These are phyloP conservation scores for Diplogasteroides magnus DNA, from an alignment of 1,140 invertebrate species.

Conservation along the genomic window DNA sequence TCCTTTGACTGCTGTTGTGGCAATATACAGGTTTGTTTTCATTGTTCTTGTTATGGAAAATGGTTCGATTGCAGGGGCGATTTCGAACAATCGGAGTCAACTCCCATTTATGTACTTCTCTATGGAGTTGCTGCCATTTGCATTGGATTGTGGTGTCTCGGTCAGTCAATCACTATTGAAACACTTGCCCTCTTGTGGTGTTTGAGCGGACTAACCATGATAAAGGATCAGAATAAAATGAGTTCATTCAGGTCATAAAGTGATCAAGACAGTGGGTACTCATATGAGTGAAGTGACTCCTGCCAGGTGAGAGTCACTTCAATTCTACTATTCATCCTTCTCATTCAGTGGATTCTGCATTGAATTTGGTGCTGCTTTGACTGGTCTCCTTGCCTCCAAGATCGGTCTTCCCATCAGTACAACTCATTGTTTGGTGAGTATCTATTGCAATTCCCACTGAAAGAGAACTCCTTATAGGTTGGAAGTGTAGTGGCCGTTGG, in stretches of 20 bases:
- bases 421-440: too few relatives aligned
- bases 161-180: constrained; percentile 79
- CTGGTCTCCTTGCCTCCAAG: constrained; percentile 88
- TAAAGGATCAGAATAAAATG: too few relatives aligned
- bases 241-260: constrained; percentile 93
- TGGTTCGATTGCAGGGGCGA: too few relatives aligned
- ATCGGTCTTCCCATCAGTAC: constrained; percentile 86
- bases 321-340: neutral
- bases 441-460: too few relatives aligned
- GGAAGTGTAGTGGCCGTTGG: too few relatives aligned
- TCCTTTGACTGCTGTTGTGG: constrained; percentile 78
- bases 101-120: constrained; percentile 63
- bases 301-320: constrained; percentile 58
- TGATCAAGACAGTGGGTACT: too few relatives aligned
- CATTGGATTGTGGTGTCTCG: constrained; percentile 93
- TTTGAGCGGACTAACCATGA: too few relatives aligned
- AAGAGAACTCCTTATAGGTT: too few relatives aligned
- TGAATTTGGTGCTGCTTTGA: too few relatives aligned
- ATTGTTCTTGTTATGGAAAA: too few relatives aligned
- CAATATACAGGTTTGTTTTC: constrained; percentile 26
- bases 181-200: too few relatives aligned
- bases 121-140: constrained; percentile 92
- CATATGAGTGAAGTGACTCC: constrained; percentile 89
- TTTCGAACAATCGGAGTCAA: too few relatives aligned
- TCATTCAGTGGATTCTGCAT: constrained; percentile 44